Conservation (phyloP, 2,888 invertebrate species). For the Microctonus aethiopoides region DNA sequence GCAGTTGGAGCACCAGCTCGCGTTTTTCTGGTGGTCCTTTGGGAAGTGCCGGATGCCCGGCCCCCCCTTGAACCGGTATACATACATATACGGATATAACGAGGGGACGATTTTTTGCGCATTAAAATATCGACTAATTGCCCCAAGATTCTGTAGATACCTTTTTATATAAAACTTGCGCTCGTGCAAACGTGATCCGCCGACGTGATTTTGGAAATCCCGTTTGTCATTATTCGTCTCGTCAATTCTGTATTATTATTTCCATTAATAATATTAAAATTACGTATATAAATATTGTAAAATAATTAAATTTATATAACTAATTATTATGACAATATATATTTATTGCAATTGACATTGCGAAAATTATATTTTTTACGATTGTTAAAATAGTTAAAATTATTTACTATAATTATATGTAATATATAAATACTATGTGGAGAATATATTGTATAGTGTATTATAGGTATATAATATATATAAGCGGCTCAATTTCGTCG, state of each 20-base stretch:
- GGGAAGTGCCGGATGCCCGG: conserved; percentile 46
- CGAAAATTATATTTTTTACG: no score
- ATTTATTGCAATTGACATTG: no score
- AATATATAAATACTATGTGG: neutral
- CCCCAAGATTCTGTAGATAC: conserved; percentile 61
- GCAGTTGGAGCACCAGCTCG: conserved; percentile 3
- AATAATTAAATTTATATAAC: no score
- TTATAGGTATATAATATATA: conserved; percentile 31
- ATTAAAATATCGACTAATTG: conserved; percentile 68
- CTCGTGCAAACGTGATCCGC: conserved; percentile 44
- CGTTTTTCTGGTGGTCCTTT: conserved; percentile 57
- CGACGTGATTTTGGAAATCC: conserved; percentile 43
- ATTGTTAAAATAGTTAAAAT: no score
- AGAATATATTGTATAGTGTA: neutral
- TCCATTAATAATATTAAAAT: neutral
- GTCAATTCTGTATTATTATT: neutral
- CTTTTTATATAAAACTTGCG: conserved; percentile 49
- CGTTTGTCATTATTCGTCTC: neutral
- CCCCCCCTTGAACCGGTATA: conserved; percentile 40
- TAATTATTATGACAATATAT: no score
- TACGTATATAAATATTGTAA: neutral
- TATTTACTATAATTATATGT: no score
- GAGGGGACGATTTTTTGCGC: conserved; percentile 63
- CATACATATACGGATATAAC: conserved; percentile 52
- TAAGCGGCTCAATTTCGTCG: conserved; percentile 49